Base-by-base conservation (phyloP, 2,797 vertebrate species). In the Ispidina picta region DNA sequence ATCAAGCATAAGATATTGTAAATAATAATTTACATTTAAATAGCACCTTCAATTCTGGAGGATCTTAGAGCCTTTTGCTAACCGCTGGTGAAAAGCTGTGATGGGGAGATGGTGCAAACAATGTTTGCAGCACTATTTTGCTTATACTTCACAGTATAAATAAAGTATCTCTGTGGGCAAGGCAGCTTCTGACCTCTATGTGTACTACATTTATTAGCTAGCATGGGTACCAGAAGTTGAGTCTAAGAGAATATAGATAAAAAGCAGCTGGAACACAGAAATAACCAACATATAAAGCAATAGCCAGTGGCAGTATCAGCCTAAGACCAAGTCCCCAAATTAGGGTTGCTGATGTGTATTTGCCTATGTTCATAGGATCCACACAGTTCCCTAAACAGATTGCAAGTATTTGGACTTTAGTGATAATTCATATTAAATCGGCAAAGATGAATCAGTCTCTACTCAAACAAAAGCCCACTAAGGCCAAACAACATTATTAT, bases 21-120 rank as follows among this genome's bases (percentile, higher is more conserved):
- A 96, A 96, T 93, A 96, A 95, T 96, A 91, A 95, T 96, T 96
- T 96, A 94, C 90, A 95, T 96, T 95, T 96, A 95, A 96, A 97
- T 95, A 93, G 82, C 80, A 86, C 89, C 93, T 94, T 88, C 71
- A 59, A 0, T 91, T 91, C 28, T 18, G 70, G 84, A 86, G 87
- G 69, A 83, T 88, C 81, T 64, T 21, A 63, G 59, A 83, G 51
- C 59, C 44, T 86, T 93, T 91, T 72, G 29, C 81, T 82, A 92
- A 89, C 71, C 77, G 64, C 23, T 33, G 76, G 72, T 86, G 86
- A 93, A 85, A 85, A 29, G 83, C 69, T 66, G 71, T 60, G 85
- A 19, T 49, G 68, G 81, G 69, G 68, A 73, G 80, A 48, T 69
- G 59, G 22, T 76, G 58, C 46, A 43, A 23, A 52, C 37, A 69